Conservation (phyloP, 1,140 invertebrate genomes). For the Megathymus violae region DNA sequence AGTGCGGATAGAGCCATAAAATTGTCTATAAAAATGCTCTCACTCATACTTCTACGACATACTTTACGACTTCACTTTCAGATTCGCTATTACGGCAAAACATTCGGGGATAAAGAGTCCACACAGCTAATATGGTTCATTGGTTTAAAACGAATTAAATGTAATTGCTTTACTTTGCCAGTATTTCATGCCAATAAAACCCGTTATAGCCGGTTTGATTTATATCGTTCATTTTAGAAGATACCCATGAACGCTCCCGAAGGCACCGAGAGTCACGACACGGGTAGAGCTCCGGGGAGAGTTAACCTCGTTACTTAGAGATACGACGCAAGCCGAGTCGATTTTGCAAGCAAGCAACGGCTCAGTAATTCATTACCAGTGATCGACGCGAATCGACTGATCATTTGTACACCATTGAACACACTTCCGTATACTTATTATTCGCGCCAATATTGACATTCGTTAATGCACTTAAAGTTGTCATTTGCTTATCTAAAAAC, state of each 20-base stretch:
- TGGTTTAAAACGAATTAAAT: conserved; percentile 32
- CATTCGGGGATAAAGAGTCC: conserved; percentile 29
- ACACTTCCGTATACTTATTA: neutral
- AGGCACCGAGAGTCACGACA: conserved; percentile 63
- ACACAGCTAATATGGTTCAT: conserved; percentile 24
- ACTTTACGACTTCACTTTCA: conserved; percentile 62
- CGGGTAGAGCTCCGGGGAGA: conserved; percentile 49
- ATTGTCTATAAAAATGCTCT: conserved; percentile 70
- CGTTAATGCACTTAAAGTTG: too few species aligned
- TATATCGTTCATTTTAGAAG: conserved; percentile 66
- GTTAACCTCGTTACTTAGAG: conserved; percentile 70
- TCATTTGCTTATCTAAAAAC: too few species aligned
- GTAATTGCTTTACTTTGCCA: conserved; percentile 28
- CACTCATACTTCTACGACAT: conserved; percentile 62
- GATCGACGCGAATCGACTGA: conserved; percentile 54
- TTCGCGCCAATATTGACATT: neutral
- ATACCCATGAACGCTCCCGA: conserved; percentile 64
- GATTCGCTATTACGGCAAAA: conserved; percentile 50
- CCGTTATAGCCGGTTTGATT: conserved; percentile 59
- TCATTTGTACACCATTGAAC: conserved; percentile 66
- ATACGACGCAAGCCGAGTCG: conserved; percentile 54
- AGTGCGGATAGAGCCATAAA: conserved; percentile 71
- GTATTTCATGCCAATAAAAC: conserved; percentile 65
- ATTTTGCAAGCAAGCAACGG: conserved; percentile 73
- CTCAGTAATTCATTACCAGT: conserved; percentile 70